Evolutionary conservation across 2,113 vertebrate genomes (phyloP).

Genomic region (Oxyura jamaicensis): DNA sequence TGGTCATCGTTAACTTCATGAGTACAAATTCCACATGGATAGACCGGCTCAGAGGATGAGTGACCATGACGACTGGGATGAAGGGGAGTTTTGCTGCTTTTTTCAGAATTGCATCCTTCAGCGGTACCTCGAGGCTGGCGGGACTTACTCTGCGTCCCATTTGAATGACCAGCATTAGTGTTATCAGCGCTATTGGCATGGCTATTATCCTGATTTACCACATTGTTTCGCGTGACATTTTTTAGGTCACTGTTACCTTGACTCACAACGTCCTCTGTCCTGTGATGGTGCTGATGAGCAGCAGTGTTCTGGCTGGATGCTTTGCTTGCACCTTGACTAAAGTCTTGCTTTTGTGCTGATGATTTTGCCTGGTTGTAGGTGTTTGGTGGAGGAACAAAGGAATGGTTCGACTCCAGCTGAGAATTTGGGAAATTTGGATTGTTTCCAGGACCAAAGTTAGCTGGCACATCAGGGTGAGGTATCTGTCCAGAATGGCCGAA

Average conservation of each 20-base stretch:
- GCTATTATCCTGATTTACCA: constrained; percentile 65
- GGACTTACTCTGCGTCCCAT: constrained; percentile 76
- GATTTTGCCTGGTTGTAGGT: constrained; percentile 71
- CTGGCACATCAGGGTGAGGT: constrained; percentile 69
- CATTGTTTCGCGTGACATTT: constrained; percentile 58
- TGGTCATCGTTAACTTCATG: constrained; percentile 86
- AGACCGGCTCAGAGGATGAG: constrained; percentile 76
- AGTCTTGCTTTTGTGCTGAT: constrained; percentile 76
- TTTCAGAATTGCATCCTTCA: constrained; percentile 70
- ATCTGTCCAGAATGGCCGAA: constrained; percentile 75
- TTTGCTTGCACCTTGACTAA: constrained; percentile 72
- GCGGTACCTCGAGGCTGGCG: constrained; percentile 67
- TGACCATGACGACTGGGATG: constrained; percentile 73
- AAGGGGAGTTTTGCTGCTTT: constrained; percentile 72
- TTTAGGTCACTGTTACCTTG: constrained; percentile 75
- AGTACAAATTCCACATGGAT: constrained; percentile 85
- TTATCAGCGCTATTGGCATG: constrained; percentile 73
- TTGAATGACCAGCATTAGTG: constrained; percentile 71
- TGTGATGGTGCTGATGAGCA: constrained; percentile 74
- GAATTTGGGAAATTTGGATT: constrained; percentile 72
- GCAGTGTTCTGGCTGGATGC: constrained; percentile 61
- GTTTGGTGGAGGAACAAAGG: constrained; percentile 76
- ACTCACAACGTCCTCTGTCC: constrained; percentile 72
- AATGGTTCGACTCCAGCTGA: constrained; percentile 73
- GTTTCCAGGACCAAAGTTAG: constrained; percentile 75